Evolutionary conservation across 2,888 invertebrate genomes (phyloP), one percentile per base, ranked within the genome.

Genomic region (Crematogaster levior): DNA sequence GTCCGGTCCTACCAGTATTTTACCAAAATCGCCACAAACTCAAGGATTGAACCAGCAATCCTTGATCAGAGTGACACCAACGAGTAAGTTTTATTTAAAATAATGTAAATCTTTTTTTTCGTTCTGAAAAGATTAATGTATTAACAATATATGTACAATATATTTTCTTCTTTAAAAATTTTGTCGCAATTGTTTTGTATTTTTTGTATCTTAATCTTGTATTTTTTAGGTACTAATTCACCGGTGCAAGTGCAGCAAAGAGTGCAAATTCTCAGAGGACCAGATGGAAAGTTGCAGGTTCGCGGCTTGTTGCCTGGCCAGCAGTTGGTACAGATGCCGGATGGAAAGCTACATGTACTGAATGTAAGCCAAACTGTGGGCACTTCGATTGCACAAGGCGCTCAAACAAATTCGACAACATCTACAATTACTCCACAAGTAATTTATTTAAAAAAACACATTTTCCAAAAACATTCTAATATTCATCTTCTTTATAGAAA

Each of bases 241-340:
- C 94, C 95, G 37, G 92, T 91, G 66, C 93, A 92, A 37, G 91
- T 95, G 34, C 95, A 95, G 18, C 98, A 98, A 93, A 97, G 97
- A 93, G 97, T 99, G 18, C 98, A 99, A 95, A 98, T 99, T 88
- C 97, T 98, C 91, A 97, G 98, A 88, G 97, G 97, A 0, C 97
- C 98, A 0, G 98, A 98, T 94, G 99, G 99, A 34, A 98, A 98
- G 95, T 95, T 99, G 21, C 98, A 98, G 90, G 98, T 99, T 1
- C 96, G 98, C 84, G 99, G 99, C 0, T 95, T 99, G 10, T 96
- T 98, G 94, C 98, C 98, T 63, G 99, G 98, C 75, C 99, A 99
- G 93, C 98, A 99, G 93, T 95, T 99, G 80, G 97, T 99, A 60
- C 98, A 98, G 93, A 97, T 98, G 96, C 97, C 98, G 0, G 99